Evolutionary conservation across 92 coral and sea anemone genomes (phyloP), one percentile per base, ranked within the genome.

Genomic region (Meandrina meandrites): DNA sequence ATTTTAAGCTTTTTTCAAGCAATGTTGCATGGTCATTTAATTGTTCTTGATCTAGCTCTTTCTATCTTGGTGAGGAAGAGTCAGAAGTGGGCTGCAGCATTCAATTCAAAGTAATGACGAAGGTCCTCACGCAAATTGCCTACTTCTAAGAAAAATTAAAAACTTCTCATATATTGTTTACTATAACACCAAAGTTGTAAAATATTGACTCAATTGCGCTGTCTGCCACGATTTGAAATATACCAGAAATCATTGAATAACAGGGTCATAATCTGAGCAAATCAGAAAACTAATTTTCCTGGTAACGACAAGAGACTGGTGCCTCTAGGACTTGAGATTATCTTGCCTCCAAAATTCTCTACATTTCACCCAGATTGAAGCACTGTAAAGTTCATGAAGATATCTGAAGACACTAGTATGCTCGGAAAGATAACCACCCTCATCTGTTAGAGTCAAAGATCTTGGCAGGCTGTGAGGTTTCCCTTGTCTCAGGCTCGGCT

Each of bases 311-410:
- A 12, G 15, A 62, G 70, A 22, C n/a, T n/a, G 37, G 7, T 47
- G 34, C 60, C 31, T 24, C 37, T 28, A 40, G 11, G 60, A 78
- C 18, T 83, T 78, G 15, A 80, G 14, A 16, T 28, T 50, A 69
- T 92, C 96, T 66, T 92, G 93, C 47, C 86, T 84, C 56, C 96
- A 98, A 89, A 87, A 93, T 81, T 97, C 99, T 60, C 90, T 92
- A 35, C 92, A 98, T 83, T 97, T 97, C 35, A 93, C 97, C 98
- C 99, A 95, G 80, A 97, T 95, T 47, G 99, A 93, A 5, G 94
- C 99, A 40, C 99, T 98, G 89, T 96, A 97, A 36, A 83, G 88
- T 54, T 96, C 93, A 87, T 97, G 99, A n/a, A 97, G 93, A 72
- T 83, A 83, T 70, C 91, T 91, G 87, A 97, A 97, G 17, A 81